Conservation (phyloP, 2,113 vertebrate genomes). For the Tachysurus vachellii region DNA sequence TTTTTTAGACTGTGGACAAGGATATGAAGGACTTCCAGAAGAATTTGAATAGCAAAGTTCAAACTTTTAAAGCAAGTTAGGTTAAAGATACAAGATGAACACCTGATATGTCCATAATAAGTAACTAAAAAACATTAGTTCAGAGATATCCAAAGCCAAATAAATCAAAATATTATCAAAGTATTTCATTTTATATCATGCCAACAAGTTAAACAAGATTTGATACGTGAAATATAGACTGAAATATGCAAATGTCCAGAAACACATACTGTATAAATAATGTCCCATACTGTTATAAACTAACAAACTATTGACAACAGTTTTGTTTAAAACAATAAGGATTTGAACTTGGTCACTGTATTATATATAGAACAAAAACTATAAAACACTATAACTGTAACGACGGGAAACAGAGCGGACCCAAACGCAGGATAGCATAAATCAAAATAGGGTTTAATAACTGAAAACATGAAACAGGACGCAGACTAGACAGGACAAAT, state of each 20-base stretch:
- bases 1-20: slow-evolving; percentile 20
- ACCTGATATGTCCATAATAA: neutral
- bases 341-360: neutral
- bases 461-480: no score
- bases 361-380: neutral
- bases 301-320: no score
- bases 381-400: no score
- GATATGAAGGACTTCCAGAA: neutral
- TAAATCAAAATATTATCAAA: neutral
- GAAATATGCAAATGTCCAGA: neutral
- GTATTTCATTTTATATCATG: neutral
- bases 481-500: no score
- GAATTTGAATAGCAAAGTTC: neutral
- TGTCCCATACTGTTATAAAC: neutral
- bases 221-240: neutral
- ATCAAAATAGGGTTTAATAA: no score
- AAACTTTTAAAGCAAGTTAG: neutral
- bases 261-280: neutral
- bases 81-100: neutral
- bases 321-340: neutral
- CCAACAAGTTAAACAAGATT: neutral
- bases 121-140: neutral
- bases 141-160: neutral
- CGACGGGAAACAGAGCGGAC: no score
- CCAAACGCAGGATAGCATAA: no score